Evolutionary conservation across 2,797 vertebrate species (phyloP), one percentile per base, ranked within the genome.

Genomic region (Austrolebias charrua): DNA sequence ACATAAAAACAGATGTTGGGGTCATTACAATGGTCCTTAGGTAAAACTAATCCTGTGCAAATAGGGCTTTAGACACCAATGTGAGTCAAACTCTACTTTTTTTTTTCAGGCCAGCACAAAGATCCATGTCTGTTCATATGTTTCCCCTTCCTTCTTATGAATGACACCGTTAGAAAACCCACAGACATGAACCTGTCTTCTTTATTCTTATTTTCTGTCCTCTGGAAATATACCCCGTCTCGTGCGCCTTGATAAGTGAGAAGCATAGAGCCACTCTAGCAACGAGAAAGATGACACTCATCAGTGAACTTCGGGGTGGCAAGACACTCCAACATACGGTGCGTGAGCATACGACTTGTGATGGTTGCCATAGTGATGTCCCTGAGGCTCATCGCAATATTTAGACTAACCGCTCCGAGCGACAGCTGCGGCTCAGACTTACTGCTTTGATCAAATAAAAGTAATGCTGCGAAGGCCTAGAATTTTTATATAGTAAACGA

Each of bases 321-420:
- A 53, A 75, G 71, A 76, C 40, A 7, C 54, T 42, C 55, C 10
- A 6, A 31, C 66, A 67, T 58, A 55, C 71, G 13, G 51, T 42
- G 51, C 57, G 65, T 0, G 10, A 56, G 66, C 44, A 51, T 75
- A 57, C 63, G 71, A 82, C 78, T 77, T 69, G 66, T 50, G 76
- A 73, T 52, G 79, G 88, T 89, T 89, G 82, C 86, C 83, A 89
- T 88, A 43, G 89, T 5, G 53, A 89, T 69, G 73, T 81, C 74
- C 76, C 83, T 8, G 54, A 79, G 81, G 83, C 76, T 54, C 80
- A 75, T 72, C 67, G 72, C 83, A 83, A 75, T 84, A 81, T 85
- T 83, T 71, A 71, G 48, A 84, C 64, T 35, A 61, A 75, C 60
- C 48, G 82, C 79, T 66, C 6, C 4, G 49, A 75, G 79, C 64